A percentile compares a stretch with the other conserved stretches of the same genome.
These are phyloP conservation scores for Drosophila meridionalis DNA, from an alignment of 2,888 invertebrate species.

Conservation along the genomic window DNA sequence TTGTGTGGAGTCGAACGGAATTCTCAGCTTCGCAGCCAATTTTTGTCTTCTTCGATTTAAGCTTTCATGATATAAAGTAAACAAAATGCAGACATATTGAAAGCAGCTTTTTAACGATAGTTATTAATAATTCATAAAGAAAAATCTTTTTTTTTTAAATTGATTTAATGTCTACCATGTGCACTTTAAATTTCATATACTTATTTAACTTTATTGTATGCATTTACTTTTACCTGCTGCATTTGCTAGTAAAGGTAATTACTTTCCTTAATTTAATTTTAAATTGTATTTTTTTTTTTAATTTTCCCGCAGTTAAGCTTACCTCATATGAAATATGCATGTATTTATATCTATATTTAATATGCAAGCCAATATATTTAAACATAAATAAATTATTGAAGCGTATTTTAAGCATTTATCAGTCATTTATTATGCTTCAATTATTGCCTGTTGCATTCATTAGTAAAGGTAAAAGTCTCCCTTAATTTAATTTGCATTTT, in stretches of 20 bases:
- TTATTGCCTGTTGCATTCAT: too few relatives aligned
- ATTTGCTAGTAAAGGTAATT: neutral
- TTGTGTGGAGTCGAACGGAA: neutral
- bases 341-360: too few relatives aligned
- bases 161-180: neutral
- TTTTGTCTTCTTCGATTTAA: conserved; percentile 14
- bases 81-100: neutral
- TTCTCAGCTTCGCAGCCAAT: neutral
- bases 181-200: too few relatives aligned
- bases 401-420: too few relatives aligned
- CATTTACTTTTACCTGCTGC: neutral
- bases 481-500: neutral
- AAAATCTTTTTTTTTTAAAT: neutral
- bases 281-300: too few relatives aligned
- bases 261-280: too few relatives aligned
- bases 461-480: neutral
- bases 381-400: too few relatives aligned
- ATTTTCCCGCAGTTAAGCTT: too few relatives aligned
- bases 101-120: neutral
- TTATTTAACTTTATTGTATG: too few relatives aligned
- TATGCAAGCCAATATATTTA: too few relatives aligned
- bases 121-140: neutral
- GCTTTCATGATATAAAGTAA: neutral
- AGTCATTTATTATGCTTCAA: too few relatives aligned
- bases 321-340: too few relatives aligned